Base-by-base conservation (phyloP, 2,797 vertebrate species). In the Crossoptilon crossoptilon region DNA sequence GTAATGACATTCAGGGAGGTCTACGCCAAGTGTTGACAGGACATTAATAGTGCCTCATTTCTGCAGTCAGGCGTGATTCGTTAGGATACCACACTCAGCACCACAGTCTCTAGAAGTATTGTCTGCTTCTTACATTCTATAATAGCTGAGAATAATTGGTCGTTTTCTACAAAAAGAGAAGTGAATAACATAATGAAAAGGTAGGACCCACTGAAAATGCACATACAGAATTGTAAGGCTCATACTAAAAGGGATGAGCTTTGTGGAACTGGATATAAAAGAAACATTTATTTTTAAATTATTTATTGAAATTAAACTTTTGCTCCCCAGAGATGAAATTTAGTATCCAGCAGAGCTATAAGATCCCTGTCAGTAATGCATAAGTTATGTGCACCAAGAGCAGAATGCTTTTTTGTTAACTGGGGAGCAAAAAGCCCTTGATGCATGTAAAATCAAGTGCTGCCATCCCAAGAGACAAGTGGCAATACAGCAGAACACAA, bases 51-150 rank as follows among this genome's bases (percentile, higher is more conserved):
- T 17, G 27, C 51, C 59, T 72, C 48, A 84, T 31, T 59, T 48
- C n/a, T 92, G 55, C 18, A 91, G 73, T 29, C 67, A 84, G n/a
- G 56, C 86, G 86, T 77, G 41, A 80, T 85, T 83, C 69, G 49
- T 74, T 79, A 80, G 41, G 46, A 43, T 72, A 55, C 22, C 2
- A 27, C 63, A 22, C n/a, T 80, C 77, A 56, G 26, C 22, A 84
- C 1, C 51, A 26, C 29, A 56, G 59, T 14, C 79, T 79, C 49
- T 16, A 59, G 46, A 82, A 75, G 74, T 11, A 14, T 8, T 71
- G 23, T 22, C 49, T 63, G 56, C 60, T 76, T 31, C 84, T 79
- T 75, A 31, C 0, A 3, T 31, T 67, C 39, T 44, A 6, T 27
- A 56, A 67, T 22, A 75, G n/a, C n/a, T 59, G 18, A 74, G n/a